Evolutionary conservation across 2,113 vertebrate genomes (phyloP).

Genomic region (Nibea coibor): DNA sequence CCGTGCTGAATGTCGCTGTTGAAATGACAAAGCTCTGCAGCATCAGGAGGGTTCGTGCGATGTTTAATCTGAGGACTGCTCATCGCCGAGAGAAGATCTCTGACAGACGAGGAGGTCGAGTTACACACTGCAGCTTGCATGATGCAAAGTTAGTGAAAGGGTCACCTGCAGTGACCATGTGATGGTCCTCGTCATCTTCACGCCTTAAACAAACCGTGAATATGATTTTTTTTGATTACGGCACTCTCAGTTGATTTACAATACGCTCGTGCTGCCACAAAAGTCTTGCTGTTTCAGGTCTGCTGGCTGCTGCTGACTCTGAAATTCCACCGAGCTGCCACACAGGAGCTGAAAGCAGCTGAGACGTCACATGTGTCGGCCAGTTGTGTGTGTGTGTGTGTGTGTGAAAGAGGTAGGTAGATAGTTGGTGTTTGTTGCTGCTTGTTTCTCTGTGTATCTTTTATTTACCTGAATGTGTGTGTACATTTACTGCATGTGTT

Average conservation of each 20-base stretch:
- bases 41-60: background rate
- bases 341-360: constrained; percentile 34
- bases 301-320: constrained; percentile 49
- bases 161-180: background rate
- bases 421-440: background rate
- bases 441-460: background rate
- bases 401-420: background rate
- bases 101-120: background rate
- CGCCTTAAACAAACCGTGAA: background rate
- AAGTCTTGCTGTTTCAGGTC: constrained; percentile 34
- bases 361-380: constrained; percentile 18
- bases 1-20: too few species aligned
- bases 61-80: too few species aligned
- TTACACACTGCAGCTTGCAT: background rate
- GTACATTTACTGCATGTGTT: background rate
- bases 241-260: background rate
- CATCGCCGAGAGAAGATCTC: background rate
- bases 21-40: background rate
- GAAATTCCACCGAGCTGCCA: constrained; percentile 36
- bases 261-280: background rate
- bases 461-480: background rate
- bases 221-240: background rate
- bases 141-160: too few species aligned
- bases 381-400: background rate
- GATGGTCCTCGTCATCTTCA: background rate